Conservation (phyloP, 1,140 invertebrate genomes). For the Gonatopus flavifemur region DNA sequence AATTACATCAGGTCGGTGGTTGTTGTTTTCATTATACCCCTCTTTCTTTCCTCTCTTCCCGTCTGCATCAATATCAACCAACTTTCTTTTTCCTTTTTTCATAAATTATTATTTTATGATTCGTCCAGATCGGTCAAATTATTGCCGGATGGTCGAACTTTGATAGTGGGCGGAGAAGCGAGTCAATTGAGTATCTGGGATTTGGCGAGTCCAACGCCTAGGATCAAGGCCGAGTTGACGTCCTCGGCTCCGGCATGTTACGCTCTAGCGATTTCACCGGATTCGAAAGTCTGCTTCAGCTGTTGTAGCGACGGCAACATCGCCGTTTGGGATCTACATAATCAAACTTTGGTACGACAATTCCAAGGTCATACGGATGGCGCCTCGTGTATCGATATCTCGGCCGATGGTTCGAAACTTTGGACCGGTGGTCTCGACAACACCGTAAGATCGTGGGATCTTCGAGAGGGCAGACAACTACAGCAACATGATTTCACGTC, state of each 20-base stretch:
- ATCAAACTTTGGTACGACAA: conserved; percentile 88
- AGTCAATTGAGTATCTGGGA: conserved; percentile 91
- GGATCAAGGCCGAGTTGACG: conserved; percentile 91
- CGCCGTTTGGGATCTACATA: conserved; percentile 95
- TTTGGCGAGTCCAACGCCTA: conserved; percentile 78
- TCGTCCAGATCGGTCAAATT: conserved; percentile 75
- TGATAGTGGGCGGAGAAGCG: conserved; percentile 92
- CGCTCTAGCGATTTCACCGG: conserved; percentile 85
- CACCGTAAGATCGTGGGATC: conserved; percentile 92
- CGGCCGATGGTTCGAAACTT: conserved; percentile 89
- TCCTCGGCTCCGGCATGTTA: conserved; percentile 92
- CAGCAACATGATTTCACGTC: conserved; percentile 88
- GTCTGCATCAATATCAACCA: too few species aligned
- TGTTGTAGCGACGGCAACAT: conserved; percentile 98
- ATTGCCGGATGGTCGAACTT: conserved; percentile 83
- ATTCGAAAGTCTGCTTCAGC: conserved; percentile 93
- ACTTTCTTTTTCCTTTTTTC: background rate
- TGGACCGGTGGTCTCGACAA: conserved; percentile 98
- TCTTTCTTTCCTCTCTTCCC: too few species aligned
- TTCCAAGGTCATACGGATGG: conserved; percentile 95
- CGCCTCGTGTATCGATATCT: conserved; percentile 96
- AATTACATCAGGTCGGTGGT: conserved; percentile 89
- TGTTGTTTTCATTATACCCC: background rate
- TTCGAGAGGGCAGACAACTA: conserved; percentile 84
- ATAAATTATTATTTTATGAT: background rate